Evolutionary conservation across 2,888 invertebrate species (phyloP).

Genomic region (Pseudoips prasinana): DNA sequence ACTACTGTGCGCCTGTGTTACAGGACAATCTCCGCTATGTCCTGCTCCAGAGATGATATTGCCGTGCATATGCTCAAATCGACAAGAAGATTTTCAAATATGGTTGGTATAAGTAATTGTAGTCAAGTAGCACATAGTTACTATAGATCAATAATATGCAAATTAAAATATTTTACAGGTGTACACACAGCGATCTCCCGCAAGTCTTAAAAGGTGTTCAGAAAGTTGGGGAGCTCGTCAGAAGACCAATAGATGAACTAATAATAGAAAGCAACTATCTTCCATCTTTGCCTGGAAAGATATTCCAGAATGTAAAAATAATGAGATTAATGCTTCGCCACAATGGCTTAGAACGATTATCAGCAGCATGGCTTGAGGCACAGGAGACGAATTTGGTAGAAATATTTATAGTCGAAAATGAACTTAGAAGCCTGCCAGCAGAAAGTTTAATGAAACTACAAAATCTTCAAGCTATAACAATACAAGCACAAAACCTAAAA

Average conservation of each 20-base stretch:
- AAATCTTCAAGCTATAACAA: slow-evolving; percentile 90
- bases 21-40: slow-evolving; percentile 74
- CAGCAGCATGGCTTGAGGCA: slow-evolving; percentile 90
- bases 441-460: slow-evolving; percentile 89
- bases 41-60: slow-evolving; percentile 89
- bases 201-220: slow-evolving; percentile 89
- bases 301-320: slow-evolving; percentile 89
- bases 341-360: slow-evolving; percentile 90
- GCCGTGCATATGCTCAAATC: slow-evolving; percentile 91
- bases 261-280: slow-evolving; percentile 94
- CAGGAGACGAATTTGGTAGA: slow-evolving; percentile 90
- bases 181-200: slow-evolving; percentile 93
- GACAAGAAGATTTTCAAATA: slow-evolving; percentile 91
- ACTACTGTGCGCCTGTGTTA: slow-evolving; percentile 36
- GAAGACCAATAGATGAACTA: slow-evolving; percentile 90
- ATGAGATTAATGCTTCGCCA: slow-evolving; percentile 91
- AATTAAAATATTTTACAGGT: slow-evolving; percentile 82
- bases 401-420: slow-evolving; percentile 92
- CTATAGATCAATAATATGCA: not conserved
- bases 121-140: fast-evolving
- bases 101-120: slow-evolving; percentile 80
- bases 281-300: slow-evolving; percentile 91
- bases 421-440: slow-evolving; percentile 88
- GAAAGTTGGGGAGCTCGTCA: slow-evolving; percentile 84
- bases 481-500: slow-evolving; percentile 89